Evolutionary conservation across 2,113 vertebrate species (phyloP).

Genomic region (Sinocyclocheilus grahami): DNA sequence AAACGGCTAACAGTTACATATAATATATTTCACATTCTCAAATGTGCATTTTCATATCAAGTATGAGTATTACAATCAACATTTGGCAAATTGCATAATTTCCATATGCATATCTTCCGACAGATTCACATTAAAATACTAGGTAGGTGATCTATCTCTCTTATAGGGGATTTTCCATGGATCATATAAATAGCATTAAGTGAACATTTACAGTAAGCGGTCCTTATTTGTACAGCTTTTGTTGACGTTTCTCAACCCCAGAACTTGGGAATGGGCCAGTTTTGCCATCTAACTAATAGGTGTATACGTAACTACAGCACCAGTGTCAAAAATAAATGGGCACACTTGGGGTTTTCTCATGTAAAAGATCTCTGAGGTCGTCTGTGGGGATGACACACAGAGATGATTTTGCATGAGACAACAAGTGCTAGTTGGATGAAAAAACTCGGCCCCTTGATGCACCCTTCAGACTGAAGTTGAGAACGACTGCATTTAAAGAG

Average conservation of each 20-base stretch:
- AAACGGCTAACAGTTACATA: conserved; percentile 6
- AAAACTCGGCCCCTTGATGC: conserved; percentile 81
- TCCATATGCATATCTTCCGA: conserved; percentile 37
- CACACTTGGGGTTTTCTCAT: conserved; percentile 62
- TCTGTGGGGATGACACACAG: background rate
- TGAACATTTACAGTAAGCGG: conserved; percentile 15
- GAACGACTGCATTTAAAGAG: conserved; percentile 67
- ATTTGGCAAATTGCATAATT: conserved; percentile 25
- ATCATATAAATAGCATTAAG: conserved; percentile 16
- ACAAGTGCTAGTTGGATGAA: conserved; percentile 75
- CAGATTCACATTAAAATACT: conserved; percentile 69
- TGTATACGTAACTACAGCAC: conserved; percentile 49
- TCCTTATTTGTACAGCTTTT: conserved; percentile 51
- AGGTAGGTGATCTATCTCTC: conserved; percentile 55
- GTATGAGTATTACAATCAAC: conserved; percentile 30
- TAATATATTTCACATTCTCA: conserved; percentile 13
- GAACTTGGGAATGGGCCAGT: conserved; percentile 79
- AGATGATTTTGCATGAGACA: conserved; percentile 70
- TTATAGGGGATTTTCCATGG: conserved; percentile 35
- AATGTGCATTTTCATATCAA: conserved; percentile 25
- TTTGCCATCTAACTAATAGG: conserved; percentile 75
- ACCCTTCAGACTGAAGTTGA: conserved; percentile 75
- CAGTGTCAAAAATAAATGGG: conserved; percentile 45
- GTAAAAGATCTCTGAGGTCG: conserved; percentile 65
- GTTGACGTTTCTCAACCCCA: conserved; percentile 75